Conservation (phyloP, 2,797 vertebrate species). For the Remorina albescens region DNA sequence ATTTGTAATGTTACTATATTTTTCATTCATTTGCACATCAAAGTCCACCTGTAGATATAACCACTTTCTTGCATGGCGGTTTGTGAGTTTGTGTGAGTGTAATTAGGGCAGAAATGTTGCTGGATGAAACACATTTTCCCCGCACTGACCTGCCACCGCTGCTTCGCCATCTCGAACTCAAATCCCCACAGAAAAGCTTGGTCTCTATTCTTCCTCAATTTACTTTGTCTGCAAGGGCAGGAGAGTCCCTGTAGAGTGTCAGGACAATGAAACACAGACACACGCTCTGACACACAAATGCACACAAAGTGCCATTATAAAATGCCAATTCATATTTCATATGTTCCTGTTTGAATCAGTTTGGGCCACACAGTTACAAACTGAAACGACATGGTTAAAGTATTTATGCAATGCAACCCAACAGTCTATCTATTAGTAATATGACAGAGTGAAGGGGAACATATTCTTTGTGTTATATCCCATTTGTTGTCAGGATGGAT, state of each 20-base stretch:
- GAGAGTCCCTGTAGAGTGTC: constrained; percentile 75
- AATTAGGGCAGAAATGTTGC: constrained; percentile 86
- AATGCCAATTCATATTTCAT: constrained; percentile 96
- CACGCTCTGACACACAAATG: constrained; percentile 67
- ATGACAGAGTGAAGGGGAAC: constrained; percentile 83
- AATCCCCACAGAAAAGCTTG: constrained; percentile 85
- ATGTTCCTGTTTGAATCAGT: constrained; percentile 87
- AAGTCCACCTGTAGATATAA: neutral
- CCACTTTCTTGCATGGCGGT: neutral
- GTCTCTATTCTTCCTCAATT: constrained; percentile 84
- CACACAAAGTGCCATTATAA: constrained; percentile 92
- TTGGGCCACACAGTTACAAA: constrained; percentile 89
- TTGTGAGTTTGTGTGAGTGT: constrained; percentile 61
- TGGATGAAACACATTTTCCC: constrained; percentile 83
- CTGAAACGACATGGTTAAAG: constrained; percentile 91
- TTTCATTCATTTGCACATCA: neutral
- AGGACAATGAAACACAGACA: constrained; percentile 68
- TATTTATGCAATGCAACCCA: constrained; percentile 94
- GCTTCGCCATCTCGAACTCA: constrained; percentile 58
- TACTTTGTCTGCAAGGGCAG: constrained; percentile 89
- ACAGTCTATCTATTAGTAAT: constrained; percentile 94
- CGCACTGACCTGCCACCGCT: constrained; percentile 64
- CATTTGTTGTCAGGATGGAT: constrained; percentile 88
- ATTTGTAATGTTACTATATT: neutral
- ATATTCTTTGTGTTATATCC: constrained; percentile 87